phyloP scores from a whole-genome alignment of 2,113 vertebrate genomes.

The Ondatra zibethicus region DNA sequence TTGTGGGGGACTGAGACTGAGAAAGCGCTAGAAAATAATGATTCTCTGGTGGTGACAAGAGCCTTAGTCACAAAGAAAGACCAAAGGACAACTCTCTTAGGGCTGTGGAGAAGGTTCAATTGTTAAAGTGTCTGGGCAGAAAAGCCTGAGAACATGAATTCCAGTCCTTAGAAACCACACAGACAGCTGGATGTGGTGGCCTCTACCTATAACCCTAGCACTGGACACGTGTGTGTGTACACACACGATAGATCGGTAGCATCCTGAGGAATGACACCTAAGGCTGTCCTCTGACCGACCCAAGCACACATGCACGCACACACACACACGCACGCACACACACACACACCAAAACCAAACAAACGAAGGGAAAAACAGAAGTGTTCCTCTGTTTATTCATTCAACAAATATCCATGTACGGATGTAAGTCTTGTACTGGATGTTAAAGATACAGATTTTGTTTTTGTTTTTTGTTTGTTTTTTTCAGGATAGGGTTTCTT shows the following conservation, averaged over 20 bases:
- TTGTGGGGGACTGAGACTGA: background rate
- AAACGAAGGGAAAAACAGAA: background rate
- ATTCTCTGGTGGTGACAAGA: background rate
- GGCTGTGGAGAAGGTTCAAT: background rate
- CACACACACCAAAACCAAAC: background rate
- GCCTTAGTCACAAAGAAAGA: background rate
- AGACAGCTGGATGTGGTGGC: background rate
- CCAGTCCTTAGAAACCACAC: too few relatives aligned
- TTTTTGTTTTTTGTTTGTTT: background rate
- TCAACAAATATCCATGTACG: background rate
- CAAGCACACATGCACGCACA: fast-evolving
- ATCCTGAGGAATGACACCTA: background rate
- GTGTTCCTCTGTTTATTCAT: background rate
- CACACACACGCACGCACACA: background rate
- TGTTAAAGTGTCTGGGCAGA: too few relatives aligned
- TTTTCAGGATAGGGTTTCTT: background rate
- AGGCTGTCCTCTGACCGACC: background rate
- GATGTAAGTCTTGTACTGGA: background rate
- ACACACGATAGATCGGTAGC: too few relatives aligned
- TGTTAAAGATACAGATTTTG: background rate
- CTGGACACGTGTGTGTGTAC: background rate
- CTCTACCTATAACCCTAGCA: background rate
- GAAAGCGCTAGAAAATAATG: background rate
- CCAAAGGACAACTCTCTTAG: background rate
- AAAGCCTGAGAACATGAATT: background rate